Evolutionary conservation across 2,888 invertebrate species (phyloP).

Genomic region (Himalopsyche japonica): DNA sequence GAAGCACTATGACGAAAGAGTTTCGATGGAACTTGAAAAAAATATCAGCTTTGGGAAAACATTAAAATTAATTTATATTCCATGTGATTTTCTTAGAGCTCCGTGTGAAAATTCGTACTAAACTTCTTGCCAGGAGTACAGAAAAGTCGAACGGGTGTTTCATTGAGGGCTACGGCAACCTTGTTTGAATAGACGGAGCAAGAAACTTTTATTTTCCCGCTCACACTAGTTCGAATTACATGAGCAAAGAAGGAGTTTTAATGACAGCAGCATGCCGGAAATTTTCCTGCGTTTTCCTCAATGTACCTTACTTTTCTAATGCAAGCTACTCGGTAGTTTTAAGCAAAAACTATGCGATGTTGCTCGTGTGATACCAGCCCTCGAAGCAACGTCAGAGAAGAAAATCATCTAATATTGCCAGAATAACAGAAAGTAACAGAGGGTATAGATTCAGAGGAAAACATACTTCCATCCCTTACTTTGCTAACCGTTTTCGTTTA

Average conservation of each 20-base stretch:
- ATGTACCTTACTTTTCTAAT: conserved; percentile 35
- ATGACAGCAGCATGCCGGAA: neutral
- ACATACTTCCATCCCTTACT: neutral
- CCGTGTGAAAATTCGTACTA: conserved; percentile 41
- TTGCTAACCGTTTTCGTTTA: neutral
- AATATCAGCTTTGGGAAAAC: neutral
- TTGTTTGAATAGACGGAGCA: conserved; percentile 4
- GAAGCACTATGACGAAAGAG: neutral
- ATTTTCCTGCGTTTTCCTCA: neutral
- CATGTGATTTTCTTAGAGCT: conserved; percentile 34
- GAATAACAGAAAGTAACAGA: conserved; percentile 12
- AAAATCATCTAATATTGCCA: conserved; percentile 30
- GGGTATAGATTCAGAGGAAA: conserved; percentile 5
- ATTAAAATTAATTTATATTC: neutral
- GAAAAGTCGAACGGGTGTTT: conserved; percentile 4
- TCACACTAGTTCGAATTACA: conserved; percentile 2
- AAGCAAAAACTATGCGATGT: neutral
- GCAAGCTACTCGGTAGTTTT: conserved; percentile 23
- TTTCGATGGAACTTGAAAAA: neutral
- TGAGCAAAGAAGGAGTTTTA: neutral
- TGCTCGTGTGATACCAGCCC: neutral
- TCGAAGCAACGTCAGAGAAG: conserved; percentile 38
- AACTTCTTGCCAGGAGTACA: conserved; percentile 34
- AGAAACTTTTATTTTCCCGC: conserved; percentile 8
- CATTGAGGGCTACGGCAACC: neutral